phyloP scores from a whole-genome alignment of 2,113 vertebrate genomes.

The Microtus pennsylvanicus region DNA sequence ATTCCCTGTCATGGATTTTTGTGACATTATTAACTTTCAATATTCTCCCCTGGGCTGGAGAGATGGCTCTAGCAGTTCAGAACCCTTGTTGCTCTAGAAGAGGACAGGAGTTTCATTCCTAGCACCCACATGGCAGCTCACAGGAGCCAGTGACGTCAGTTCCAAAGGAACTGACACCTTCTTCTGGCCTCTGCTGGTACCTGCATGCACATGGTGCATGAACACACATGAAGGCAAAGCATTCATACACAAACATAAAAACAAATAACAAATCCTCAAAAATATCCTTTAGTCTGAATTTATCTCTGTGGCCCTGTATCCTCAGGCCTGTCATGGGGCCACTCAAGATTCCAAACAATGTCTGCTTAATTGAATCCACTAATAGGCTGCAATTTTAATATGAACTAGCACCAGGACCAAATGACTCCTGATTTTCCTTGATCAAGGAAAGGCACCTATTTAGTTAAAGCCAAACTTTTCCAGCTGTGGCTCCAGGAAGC shows the following conservation, averaged over 20 bases:
- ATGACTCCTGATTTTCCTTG: constrained; percentile 76
- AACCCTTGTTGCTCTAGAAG: background rate
- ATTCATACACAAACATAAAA: background rate
- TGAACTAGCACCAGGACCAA: constrained; percentile 59
- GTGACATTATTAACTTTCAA: constrained; percentile 51
- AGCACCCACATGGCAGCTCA: background rate
- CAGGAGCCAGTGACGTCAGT: background rate
- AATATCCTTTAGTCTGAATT: background rate
- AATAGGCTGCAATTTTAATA: background rate
- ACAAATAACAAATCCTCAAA: background rate
- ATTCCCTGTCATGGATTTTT: background rate
- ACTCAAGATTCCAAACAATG: background rate
- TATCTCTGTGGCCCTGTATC: background rate
- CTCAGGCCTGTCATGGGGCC: background rate
- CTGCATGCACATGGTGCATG: background rate
- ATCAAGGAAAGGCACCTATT: constrained; percentile 50
- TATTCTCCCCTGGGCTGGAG: background rate
- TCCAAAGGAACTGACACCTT: background rate
- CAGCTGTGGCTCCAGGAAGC: constrained; percentile 62
- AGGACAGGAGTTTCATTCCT: background rate
- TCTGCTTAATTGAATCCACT: background rate
- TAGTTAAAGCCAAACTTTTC: constrained; percentile 67
- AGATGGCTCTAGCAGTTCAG: background rate
- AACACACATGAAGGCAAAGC: background rate
- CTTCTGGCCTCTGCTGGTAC: background rate